Evolutionary conservation across 2,888 invertebrate species (phyloP), one percentile per base, ranked within the genome.

Genomic region (Quadroppia sp.): DNA sequence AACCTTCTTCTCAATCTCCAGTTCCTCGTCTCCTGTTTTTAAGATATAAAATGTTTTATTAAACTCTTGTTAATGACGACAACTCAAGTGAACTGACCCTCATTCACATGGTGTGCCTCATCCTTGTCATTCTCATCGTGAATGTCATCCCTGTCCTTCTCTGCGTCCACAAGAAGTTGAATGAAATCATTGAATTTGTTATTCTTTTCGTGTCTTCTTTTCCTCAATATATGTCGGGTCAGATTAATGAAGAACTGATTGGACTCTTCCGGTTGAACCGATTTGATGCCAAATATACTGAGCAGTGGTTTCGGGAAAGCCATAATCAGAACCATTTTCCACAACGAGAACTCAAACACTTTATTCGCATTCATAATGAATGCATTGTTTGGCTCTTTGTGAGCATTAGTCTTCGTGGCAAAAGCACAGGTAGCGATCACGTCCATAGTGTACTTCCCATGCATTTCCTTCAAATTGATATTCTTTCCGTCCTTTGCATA

Each of bases 401-500:
- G n/a, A 15, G 23, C 64, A 20, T 87, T 85, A 77, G 86, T 86
- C 76, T 87, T 85, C 25, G 87, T 82, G 25, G 87, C 87, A 79
- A 87, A 87, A 13, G 87, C 87, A 74, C 86, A 85, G 72, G 84
- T 86, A 0, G 86, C 87, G 36, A 87, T 86, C 2, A 87, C 86
- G 79, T 87, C 87, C 80, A 87, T 87, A 1, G 86, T 85, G 78
- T 86, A 87, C 77, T 85, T 85, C 7, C 86, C 86, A 23, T n/a
- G n/a, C 28, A 20, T 15, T 11, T 11, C 13, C 32, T 61, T 61
- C 61, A 61, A 4, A n/a, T 61, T 20, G 4, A 61, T 15, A 61
- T 61, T 3, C n/a, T 15, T 17, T 30, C 50, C n/a, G 23, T 48
- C 17, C 4, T 89, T 13, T 83, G 86, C 56, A 25, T 25, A 25